Base-by-base conservation (phyloP, 1,140 invertebrate species). In the Papilio dardanus region DNA sequence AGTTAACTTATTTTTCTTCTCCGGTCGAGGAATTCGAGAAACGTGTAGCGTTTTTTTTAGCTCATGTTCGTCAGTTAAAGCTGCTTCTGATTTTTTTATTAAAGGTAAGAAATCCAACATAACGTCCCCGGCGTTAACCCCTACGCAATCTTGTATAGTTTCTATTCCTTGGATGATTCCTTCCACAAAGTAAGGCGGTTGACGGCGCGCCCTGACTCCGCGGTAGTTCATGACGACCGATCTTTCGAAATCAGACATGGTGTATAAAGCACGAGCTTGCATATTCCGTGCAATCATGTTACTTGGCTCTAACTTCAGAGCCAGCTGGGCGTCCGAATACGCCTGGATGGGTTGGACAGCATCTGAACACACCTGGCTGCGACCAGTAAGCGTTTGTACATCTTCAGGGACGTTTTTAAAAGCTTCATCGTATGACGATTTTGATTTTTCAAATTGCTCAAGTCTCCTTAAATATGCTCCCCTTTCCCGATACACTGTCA, bases 181-280 rank as follows among this genome's bases (percentile, higher is more conserved):
- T 86, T 94, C 94, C 42, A 85, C 84, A 75, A 94, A 94, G 74
- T 94, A 93, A 58, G 94, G 94, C 16, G 94, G 94, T 82, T 94
- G 94, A 42, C 88, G 88, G n/a, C 94, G 85, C 40, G 81, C 77
- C 14, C 93, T 86, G 0, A 90, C 75, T 7, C 92, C 87, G 16
- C 94, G 83, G 58, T 85, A 89, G 79, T 94, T 95, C 83, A 94
- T 92, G 3, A 95, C 92, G 3, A 95, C 83, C 1, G 93, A 94
- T 75, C 92, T 88, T 83, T 95, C 94, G 81, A 95, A 95, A 76
- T 95, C 94, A 28, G 93, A 93, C 87, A 92, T 94, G 3, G 94
- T 90, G 77, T 94, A 94, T 79, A 94, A 92, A 19, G 93, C 94
- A 1, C 93, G 86, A n/a, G 93, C 88, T 83, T 94, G 94, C 85